A percentile compares a stretch with the other conserved stretches of the same genome.
These are phyloP conservation scores for Falco peregrinus DNA, from an alignment of 2,797 vertebrate species.

Conservation along the genomic window DNA sequence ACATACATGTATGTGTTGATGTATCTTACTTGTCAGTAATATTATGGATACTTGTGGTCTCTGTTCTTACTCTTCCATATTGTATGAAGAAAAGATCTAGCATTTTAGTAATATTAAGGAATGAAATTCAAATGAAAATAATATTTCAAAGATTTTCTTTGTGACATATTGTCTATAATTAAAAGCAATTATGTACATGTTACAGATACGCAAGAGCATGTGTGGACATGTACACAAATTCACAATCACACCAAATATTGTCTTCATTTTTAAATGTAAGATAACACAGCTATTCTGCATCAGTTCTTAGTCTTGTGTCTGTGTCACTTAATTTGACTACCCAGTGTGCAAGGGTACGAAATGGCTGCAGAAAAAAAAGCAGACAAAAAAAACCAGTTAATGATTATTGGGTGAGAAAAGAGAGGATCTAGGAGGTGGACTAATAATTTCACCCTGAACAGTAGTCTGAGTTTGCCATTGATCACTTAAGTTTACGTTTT, in stretches of 20 bases:
- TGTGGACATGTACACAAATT: not conserved
- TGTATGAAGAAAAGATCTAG: not conserved
- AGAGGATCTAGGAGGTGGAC: not conserved
- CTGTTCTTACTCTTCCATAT: not conserved
- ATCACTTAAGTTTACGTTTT: not conserved
- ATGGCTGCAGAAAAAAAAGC: not conserved
- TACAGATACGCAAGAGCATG: not conserved
- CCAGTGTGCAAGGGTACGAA: not conserved
- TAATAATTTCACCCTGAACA: not conserved
- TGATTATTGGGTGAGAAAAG: not conserved
- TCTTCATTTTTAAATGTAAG: not conserved
- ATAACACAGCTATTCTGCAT: not conserved
- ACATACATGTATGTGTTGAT: not conserved
- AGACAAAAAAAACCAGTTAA: not conserved
- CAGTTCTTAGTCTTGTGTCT: not conserved
- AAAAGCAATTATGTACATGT: not conserved
- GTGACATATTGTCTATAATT: not conserved
- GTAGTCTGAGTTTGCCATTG: not conserved
- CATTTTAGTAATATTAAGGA: not conserved
- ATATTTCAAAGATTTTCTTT: not conserved
- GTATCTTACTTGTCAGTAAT: not conserved
- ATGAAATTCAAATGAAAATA: not conserved
- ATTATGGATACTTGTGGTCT: not conserved
- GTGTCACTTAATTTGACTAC: not conserved
- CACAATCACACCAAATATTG: not conserved